Conservation (phyloP, 2,888 invertebrate species). For the Lottia scabra region DNA sequence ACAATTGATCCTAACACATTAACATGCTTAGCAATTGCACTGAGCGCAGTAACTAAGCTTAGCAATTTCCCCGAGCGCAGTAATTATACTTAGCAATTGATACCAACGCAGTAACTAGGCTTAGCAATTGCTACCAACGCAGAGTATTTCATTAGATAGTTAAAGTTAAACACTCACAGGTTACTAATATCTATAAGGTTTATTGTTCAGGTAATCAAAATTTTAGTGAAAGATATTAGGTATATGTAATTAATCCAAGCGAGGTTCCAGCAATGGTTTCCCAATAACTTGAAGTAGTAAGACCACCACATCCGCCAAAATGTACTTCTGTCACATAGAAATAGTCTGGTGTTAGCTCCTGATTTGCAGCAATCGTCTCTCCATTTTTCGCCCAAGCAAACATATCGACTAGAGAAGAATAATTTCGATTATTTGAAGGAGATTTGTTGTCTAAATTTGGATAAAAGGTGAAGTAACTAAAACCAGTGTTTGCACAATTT, state of each 20-base stretch:
- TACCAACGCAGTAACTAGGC: no score
- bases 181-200: no score
- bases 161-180: no score
- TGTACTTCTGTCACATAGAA: constrained; percentile 13
- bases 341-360: not conserved
- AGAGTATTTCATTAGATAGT: no score
- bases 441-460: not conserved
- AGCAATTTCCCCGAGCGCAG: no score
- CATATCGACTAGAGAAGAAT: not conserved
- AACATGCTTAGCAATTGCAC: no score
- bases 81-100: no score
- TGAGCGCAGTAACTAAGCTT: no score
- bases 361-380: not conserved
- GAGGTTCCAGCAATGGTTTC: not conserved
- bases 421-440: not conserved
- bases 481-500: not conserved
- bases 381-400: not conserved
- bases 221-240: no score
- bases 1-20: no score
- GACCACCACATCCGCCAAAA: constrained; percentile 12
- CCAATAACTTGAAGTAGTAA: constrained; percentile 5
- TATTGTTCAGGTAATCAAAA: no score
- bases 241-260: not conserved
- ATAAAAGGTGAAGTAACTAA: constrained; percentile 6
- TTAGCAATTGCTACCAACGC: no score